Evolutionary conservation across 2,113 vertebrate species (phyloP).

Genomic region (Electrona antarctica): DNA sequence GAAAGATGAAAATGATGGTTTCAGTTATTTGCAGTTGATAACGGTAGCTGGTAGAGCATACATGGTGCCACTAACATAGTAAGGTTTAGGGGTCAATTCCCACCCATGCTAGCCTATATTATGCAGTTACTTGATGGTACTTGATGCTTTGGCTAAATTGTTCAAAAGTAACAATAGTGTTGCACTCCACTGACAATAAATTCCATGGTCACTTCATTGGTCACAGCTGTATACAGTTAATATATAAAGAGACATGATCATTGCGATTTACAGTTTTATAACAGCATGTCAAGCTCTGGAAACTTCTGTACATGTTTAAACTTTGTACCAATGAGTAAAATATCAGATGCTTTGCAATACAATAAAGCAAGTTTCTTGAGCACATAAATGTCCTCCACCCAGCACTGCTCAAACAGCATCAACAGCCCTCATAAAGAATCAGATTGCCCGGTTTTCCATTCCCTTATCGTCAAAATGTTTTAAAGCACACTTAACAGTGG

Average conservation of each 20-base stretch:
- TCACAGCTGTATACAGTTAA: no score
- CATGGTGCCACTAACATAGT: no score
- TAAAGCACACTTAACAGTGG: slow-evolving; percentile 56
- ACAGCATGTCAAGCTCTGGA: not conserved
- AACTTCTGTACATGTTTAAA: not conserved
- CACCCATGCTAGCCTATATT: no score
- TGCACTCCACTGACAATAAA: not conserved
- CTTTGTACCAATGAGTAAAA: not conserved
- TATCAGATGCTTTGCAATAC: not conserved
- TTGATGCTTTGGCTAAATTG: no score
- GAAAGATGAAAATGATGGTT: not conserved
- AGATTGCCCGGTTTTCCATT: slow-evolving; percentile 37
- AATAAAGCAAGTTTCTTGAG: slow-evolving; percentile 1
- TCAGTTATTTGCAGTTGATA: no score
- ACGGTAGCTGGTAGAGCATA: no score
- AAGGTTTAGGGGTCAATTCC: no score
- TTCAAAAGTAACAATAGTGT: no score
- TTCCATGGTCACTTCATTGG: not conserved
- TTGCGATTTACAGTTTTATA: not conserved
- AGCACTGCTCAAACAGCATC: slow-evolving; percentile 11
- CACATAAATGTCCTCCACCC: not conserved
- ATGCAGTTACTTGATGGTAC: no score
- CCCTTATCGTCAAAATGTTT: slow-evolving; percentile 44
- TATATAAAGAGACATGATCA: not conserved
- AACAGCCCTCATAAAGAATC: slow-evolving; percentile 20